Conservation (phyloP, 2,888 invertebrate species). For the Drymonia ruficornis region DNA sequence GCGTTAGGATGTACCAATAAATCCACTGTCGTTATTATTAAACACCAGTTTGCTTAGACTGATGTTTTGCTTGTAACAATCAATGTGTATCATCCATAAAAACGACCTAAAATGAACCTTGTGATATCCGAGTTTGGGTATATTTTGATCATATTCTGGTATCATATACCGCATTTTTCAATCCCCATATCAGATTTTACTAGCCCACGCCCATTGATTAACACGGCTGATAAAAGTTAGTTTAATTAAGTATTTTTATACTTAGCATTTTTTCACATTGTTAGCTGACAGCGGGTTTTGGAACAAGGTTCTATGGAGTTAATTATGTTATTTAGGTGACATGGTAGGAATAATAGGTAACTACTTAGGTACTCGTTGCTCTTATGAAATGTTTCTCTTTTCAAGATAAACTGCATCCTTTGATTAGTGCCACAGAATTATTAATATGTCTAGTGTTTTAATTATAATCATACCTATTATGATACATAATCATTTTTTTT, state of each 20-base stretch:
- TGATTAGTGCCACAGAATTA: too few relatives aligned
- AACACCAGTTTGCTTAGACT: slow-evolving; percentile 66
- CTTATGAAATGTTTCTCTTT: too few relatives aligned
- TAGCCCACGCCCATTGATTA: slow-evolving; percentile 78
- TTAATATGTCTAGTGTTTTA: too few relatives aligned
- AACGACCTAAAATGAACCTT: slow-evolving; percentile 33
- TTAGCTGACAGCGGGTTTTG: slow-evolving; percentile 59
- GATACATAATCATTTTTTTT: too few relatives aligned
- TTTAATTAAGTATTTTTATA: slow-evolving; percentile 79
- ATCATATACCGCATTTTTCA: slow-evolving; percentile 39
- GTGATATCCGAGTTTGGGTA: slow-evolving; percentile 11
- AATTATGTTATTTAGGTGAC: neutral
- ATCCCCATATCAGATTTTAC: slow-evolving; percentile 54
- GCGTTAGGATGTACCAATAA: slow-evolving; percentile 69
- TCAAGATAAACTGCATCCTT: too few relatives aligned
- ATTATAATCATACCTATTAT: too few relatives aligned
- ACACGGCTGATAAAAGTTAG: slow-evolving; percentile 71
- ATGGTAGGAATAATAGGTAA: too few relatives aligned
- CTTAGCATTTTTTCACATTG: slow-evolving; percentile 74
- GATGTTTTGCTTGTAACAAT: slow-evolving; percentile 39
- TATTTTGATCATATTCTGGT: slow-evolving; percentile 11
- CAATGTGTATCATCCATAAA: slow-evolving; percentile 18
- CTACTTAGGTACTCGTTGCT: too few relatives aligned
- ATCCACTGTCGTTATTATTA: slow-evolving; percentile 67
- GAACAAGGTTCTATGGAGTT: slow-evolving; percentile 27